These are phyloP conservation scores for Campopleginae sp. DNA, from an alignment of 2,888 invertebrate species.

Conservation along the genomic window DNA sequence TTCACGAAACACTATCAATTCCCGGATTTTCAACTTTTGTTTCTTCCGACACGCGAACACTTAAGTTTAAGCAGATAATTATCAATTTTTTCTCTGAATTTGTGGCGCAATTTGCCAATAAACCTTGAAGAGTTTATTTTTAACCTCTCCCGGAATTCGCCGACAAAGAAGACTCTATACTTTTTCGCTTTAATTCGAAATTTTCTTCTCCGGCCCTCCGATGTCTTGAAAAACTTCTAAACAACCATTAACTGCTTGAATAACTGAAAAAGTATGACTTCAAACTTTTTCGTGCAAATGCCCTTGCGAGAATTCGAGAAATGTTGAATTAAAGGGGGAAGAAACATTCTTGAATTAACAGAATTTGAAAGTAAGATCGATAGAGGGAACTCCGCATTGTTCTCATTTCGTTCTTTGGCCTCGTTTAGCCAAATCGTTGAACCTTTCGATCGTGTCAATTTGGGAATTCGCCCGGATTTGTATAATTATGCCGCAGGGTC, in stretches of 20 bases:
- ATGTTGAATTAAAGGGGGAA: not conserved
- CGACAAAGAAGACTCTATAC: not conserved
- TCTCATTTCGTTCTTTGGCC: conserved; percentile 45
- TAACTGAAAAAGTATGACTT: not conserved
- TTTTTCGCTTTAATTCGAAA: not conserved
- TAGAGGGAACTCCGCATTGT: conserved; percentile 44
- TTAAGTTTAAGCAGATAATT: not conserved
- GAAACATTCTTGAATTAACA: conserved; percentile 5
- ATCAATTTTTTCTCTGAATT: not conserved
- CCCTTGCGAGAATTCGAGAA: not conserved
- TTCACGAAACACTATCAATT: not conserved
- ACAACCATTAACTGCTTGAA: not conserved
- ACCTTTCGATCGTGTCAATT: conserved; percentile 53
- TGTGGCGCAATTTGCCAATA: not conserved
- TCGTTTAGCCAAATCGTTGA: conserved; percentile 45
- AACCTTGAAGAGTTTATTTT: not conserved
- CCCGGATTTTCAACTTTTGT: not conserved
- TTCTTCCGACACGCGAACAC: not conserved
- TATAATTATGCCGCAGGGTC: not conserved
- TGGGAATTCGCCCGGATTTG: not conserved
- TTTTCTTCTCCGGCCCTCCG: not conserved
- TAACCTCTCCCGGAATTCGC: not conserved
- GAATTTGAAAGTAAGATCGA: conserved; percentile 20
- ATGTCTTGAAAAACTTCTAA: not conserved
- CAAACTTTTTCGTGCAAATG: not conserved